Conservation (phyloP, 2,888 invertebrate genomes). For the Parnassius smintheus region DNA sequence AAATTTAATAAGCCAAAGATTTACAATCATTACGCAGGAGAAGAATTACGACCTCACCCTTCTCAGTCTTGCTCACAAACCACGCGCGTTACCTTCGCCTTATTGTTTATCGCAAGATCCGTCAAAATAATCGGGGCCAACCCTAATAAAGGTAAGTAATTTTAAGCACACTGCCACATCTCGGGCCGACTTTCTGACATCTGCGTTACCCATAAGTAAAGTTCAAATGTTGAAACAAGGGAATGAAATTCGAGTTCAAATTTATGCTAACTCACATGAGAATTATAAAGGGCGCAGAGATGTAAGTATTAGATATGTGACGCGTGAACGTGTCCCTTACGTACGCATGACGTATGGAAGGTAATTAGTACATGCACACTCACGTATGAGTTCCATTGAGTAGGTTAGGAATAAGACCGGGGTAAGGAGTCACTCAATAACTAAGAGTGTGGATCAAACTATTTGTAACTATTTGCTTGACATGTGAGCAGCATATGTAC, state of each 20-base stretch:
- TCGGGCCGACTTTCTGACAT: conserved; percentile 39
- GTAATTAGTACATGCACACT: conserved; percentile 54
- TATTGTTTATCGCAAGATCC: conserved; percentile 27
- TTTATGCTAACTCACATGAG: conserved; percentile 58
- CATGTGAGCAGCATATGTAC: no score
- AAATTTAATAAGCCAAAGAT: conserved; percentile 27
- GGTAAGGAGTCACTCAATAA: conserved; percentile 32
- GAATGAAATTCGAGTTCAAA: conserved; percentile 62
- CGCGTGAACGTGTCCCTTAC: conserved; percentile 47
- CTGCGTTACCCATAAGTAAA: conserved; percentile 49
- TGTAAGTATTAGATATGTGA: conserved; percentile 38
- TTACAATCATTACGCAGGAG: conserved; percentile 25
- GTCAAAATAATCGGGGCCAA: conserved; percentile 27
- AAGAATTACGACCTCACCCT: conserved; percentile 19
- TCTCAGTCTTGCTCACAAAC: conserved; percentile 16
- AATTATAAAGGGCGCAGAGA: conserved; percentile 50
- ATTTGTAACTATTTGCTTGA: no score
- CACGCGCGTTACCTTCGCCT: conserved; percentile 18
- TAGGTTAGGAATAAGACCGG: conserved; percentile 1
- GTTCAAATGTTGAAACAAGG: conserved; percentile 59
- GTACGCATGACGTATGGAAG: conserved; percentile 56
- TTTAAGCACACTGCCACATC: conserved; percentile 38
- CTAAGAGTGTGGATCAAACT: conserved; percentile 23
- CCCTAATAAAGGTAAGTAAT: conserved; percentile 32
- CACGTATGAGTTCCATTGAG: conserved; percentile 9